Evolutionary conservation across 2,888 invertebrate genomes (phyloP), one percentile per base, ranked within the genome.

Genomic region (Andrena dorsata): DNA sequence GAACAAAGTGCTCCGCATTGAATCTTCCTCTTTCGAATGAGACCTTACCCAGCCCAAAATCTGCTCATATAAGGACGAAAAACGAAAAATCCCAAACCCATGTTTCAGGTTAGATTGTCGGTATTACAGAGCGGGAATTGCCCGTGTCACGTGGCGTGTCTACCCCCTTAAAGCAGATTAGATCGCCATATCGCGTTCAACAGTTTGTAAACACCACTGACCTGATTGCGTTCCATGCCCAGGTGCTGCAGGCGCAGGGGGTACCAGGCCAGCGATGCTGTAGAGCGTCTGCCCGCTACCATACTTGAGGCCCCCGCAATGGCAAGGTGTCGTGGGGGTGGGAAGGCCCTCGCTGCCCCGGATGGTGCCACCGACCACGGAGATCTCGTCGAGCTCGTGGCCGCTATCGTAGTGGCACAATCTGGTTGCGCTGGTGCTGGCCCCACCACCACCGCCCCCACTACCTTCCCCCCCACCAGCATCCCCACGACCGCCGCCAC

Each of bases 351-450:
- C 92, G 86, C 89, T 90, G 26, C 91, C 88, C 72, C 91, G 90
- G 51, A 86, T 86, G 28, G 65, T 80, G 49, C 82, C 79, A 16
- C 90, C 93, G 77, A 95, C 94, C 78, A 95, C 95, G 56, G 95
- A 95, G 79, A 95, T 95, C 90, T 95, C 95, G 87, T 95, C 94
- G 82, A 95, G 92, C 83, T 95, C 95, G 88, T 94, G 94, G 65
- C 93, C 93, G 88, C 93, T 94, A 83, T 94, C 94, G 88, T 93
- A 94, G 78, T 93, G 92, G 81, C 91, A 94, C 76, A 94, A 90
- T 71, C 93, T 90, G 30, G 94, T 94, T 20, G 93, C 94, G 76
- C 93, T 93, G 60, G 92, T 93, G 83, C 92, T 93, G 26, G 92
- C 90, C 7, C 90, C 92, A 58, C 91, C 91, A 49, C 90, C 90